Base-by-base conservation (phyloP, 2,113 vertebrate species). In the Hippolais icterina region DNA sequence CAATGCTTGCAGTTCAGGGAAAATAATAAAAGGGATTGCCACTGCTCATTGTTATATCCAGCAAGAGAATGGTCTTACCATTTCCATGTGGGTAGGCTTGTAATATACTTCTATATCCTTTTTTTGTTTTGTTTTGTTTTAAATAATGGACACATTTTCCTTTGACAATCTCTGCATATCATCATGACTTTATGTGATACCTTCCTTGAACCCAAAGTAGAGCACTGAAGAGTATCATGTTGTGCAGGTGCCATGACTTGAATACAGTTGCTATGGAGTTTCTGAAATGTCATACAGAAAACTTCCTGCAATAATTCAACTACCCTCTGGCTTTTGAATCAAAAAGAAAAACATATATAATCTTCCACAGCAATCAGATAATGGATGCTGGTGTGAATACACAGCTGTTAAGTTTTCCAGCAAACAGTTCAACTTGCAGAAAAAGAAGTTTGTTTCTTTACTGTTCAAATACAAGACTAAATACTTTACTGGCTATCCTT, bases 221-320 rank as follows among this genome's bases (percentile, higher is more conserved):
- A 85, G 24, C 24, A 83, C 71, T 91, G 75, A 93, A 91, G 66
- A 80, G 15, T 41, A 80, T 72, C 42, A 19, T 59, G 47, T 37
- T 33, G 25, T 2, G 6, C 72, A 75, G 74, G 22, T 89, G 49
- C 46, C 29, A n/a, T 11, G 17, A 61, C 53, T 87, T 80, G 29
- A 96, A 77, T 77, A 37, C 27, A 35, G 91, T 91, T 95, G 87
- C 82, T 59, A 89, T 91, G 87, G 91, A 90, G 46, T 96, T n/a
- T 83, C 54, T 83, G 42, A 95, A 94, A 88, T 83, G 46, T 12
- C 52, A 52, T 52, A 79, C 12, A 83, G 66, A 77, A 86, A 47
- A 72, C 18, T 72, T 91, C 59, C 63, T 66, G 78, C 59, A 83
- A 35, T 77, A 91, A 94, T 61, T 91, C 42, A 88, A 83, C 54